Base-by-base conservation (phyloP, 2,797 vertebrate species). In the Arctocebus calabarensis region DNA sequence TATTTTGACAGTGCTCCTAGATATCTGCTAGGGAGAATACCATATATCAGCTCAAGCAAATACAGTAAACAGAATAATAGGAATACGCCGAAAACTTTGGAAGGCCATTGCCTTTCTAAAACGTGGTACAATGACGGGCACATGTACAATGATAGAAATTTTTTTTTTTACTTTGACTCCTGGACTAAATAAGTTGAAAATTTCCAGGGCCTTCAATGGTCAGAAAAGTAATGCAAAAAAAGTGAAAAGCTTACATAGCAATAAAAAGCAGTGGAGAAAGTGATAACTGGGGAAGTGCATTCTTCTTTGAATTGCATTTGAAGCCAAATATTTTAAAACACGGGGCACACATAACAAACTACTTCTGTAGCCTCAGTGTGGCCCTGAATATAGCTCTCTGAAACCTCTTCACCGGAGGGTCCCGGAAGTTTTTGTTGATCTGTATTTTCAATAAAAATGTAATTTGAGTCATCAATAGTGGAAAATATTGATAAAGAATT, bases 361-460 rank as follows among this genome's bases (percentile, higher is more conserved):
- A 77, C 3, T 89, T 78, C 25, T 45, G 27, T 14, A 61, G 45
- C 7, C n/a, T 66, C 22, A 92, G 75, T 66, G 43, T 88, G 4
- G 5, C 7, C 43, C 17, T 57, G 45, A 68, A 59, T 61, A 62
- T n/a, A 78, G 82, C 2, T 5, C 14, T 25, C 55, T 37, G 6
- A 71, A 94, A n/a, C 0, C 64, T 25, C 25, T 66, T 20, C 6
- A 70, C 10, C 79, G 71, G n/a, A 16, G 29, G 23, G 9, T 82
- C 40, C 57, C 27, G 17, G 40, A 82, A 29, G 32, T 7, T 71
- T 48, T 88, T 79, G 3, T 11, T 77, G 27, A 70, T 59, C 48
- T 71, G 3, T 29, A 95, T 85, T 94, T 94, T 95, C 29, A 81
- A 34, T 32, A 75, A 91, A 91, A 95, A 48, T 32, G 3, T 55